Conservation (phyloP, 2,113 vertebrate genomes). For the Anthoscopus minutus region DNA sequence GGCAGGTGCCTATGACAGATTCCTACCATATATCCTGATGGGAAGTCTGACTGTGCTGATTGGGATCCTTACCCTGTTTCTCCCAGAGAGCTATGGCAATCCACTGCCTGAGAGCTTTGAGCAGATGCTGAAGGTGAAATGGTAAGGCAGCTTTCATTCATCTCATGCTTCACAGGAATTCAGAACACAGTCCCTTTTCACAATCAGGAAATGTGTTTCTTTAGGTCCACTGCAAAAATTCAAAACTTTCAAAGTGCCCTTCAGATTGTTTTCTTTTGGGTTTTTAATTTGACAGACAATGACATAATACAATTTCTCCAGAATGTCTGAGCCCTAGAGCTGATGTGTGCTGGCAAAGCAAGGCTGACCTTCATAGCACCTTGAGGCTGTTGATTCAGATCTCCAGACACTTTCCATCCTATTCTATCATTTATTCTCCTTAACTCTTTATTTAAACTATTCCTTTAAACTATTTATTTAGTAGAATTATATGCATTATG, state of each 20-base stretch:
- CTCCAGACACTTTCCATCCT: neutral
- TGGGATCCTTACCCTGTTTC: slow-evolving; percentile 74
- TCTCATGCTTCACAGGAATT: neutral
- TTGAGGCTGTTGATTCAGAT: neutral
- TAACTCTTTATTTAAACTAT: neutral
- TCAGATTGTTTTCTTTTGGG: neutral
- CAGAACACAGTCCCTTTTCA: neutral
- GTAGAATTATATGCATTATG: neutral
- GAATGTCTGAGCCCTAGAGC: neutral
- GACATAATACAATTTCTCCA: neutral
- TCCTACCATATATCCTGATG: slow-evolving; percentile 84
- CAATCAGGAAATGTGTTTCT: neutral
- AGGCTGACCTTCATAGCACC: neutral
- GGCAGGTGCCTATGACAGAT: slow-evolving; percentile 75
- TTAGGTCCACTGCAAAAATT: neutral
- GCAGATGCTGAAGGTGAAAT: slow-evolving; percentile 80
- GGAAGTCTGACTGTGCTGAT: slow-evolving; percentile 79
- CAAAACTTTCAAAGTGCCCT: neutral
- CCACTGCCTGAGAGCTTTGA: slow-evolving; percentile 80
- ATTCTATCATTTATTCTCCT: neutral
- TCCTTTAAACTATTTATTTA: neutral
- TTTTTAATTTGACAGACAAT: neutral
- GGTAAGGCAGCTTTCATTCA: slow-evolving; percentile 64
- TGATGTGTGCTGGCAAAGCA: neutral
- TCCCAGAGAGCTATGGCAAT: slow-evolving; percentile 77